These are phyloP conservation scores for Drosophila subpulchrella DNA, from an alignment of 1,140 invertebrate genomes.

Conservation along the genomic window DNA sequence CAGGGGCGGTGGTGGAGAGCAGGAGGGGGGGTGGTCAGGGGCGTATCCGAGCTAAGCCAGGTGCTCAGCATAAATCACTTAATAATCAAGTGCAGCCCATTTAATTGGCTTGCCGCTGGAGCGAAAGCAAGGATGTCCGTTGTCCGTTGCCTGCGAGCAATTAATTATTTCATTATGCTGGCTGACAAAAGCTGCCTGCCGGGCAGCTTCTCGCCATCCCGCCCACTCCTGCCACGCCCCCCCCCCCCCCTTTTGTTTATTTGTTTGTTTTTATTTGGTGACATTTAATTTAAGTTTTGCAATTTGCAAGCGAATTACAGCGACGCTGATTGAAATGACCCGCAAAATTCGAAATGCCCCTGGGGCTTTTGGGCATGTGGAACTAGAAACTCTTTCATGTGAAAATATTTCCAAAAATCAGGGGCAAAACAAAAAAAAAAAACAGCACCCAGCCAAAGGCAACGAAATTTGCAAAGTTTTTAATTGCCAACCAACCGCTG, in stretches of 20 bases:
- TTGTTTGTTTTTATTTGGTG: conserved; percentile 41
- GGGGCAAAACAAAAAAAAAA: conserved; percentile 13
- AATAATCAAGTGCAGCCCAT: conserved; percentile 77
- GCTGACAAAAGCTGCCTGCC: conserved; percentile 56
- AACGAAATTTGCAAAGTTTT: conserved; percentile 71
- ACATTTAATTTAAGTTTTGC: conserved; percentile 81
- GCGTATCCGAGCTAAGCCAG: conserved; percentile 50
- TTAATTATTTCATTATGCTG: conserved; percentile 70
- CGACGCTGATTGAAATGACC: conserved; percentile 59
- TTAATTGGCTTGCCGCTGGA: conserved; percentile 68
- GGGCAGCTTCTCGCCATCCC: neutral
- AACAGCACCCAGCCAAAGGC: conserved; percentile 12
- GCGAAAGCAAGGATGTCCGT: conserved; percentile 16
- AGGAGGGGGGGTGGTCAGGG: neutral
- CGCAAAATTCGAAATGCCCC: conserved; percentile 21
- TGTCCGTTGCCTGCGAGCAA: conserved; percentile 45
- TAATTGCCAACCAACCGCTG: conserved; percentile 78
- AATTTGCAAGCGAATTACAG: conserved; percentile 70
- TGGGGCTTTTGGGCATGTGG: neutral
- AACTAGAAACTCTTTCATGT: conserved; percentile 21
- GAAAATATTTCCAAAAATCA: conserved; percentile 26
- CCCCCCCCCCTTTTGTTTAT: neutral
- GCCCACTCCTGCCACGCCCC: neutral
- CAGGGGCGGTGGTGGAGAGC: neutral
- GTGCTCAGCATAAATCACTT: conserved; percentile 80